These are phyloP conservation scores for Macrosoma leucophasiata DNA, from an alignment of 2,888 invertebrate species.

Conservation along the genomic window DNA sequence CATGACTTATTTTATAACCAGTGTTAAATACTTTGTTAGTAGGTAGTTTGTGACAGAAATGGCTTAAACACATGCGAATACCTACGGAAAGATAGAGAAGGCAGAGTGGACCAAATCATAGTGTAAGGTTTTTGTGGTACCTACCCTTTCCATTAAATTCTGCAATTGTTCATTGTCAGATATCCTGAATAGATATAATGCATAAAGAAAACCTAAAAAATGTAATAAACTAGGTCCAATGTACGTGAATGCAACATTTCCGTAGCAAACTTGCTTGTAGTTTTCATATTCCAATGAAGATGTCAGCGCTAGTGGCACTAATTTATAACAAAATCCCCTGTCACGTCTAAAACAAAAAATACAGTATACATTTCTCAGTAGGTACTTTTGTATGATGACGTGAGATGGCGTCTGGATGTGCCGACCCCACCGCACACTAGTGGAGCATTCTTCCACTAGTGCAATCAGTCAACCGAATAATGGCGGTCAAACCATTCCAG, in stretches of 20 bases:
- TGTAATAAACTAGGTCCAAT: slow-evolving; percentile 84
- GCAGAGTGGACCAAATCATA: background rate
- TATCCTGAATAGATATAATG: slow-evolving; percentile 82
- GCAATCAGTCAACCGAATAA: no score
- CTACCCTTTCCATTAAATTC: slow-evolving; percentile 87
- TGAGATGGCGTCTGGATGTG: no score
- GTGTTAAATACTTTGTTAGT: no score
- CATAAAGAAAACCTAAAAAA: slow-evolving; percentile 82
- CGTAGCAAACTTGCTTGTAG: slow-evolving; percentile 80
- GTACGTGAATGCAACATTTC: slow-evolving; percentile 82
- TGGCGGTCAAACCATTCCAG: no score
- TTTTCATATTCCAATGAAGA: slow-evolving; percentile 61
- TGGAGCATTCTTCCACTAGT: no score
- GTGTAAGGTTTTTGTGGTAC: slow-evolving; percentile 22
- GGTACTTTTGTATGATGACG: no score
- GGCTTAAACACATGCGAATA: no score
- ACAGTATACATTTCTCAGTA: no score
- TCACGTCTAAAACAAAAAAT: slow-evolving; percentile 74
- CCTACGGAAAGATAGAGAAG: no score
- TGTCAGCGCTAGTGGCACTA: slow-evolving; percentile 57
- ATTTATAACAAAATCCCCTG: slow-evolving; percentile 81
- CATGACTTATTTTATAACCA: no score
- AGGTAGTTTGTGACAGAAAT: no score
- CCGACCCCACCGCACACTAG: no score
- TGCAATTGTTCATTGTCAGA: slow-evolving; percentile 89